phyloP scores from a whole-genome alignment of 2,888 invertebrate species.

The Zelleria hepariella region DNA sequence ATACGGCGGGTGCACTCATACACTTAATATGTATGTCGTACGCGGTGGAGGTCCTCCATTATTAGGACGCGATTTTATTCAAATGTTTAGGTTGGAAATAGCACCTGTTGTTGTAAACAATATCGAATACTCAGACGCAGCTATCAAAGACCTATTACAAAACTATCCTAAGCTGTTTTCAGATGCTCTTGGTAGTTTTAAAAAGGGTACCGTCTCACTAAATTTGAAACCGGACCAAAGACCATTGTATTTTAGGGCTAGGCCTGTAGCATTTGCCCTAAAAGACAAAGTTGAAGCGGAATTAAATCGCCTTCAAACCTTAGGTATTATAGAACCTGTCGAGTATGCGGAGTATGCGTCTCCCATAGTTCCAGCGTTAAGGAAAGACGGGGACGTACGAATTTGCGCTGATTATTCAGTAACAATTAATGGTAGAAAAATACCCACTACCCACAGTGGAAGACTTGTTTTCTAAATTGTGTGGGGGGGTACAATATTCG shows the following conservation, averaged over 20 bases:
- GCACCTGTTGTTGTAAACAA: background rate
- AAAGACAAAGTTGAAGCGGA: constrained; percentile 2
- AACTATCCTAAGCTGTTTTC: background rate
- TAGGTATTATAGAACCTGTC: background rate
- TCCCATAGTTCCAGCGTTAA: background rate
- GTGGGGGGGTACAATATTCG: background rate
- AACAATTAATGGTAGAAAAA: background rate
- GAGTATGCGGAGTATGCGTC: background rate
- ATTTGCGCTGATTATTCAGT: constrained; percentile 2
- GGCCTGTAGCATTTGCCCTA: background rate
- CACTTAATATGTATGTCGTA: constrained; percentile 5
- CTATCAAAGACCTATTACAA: background rate
- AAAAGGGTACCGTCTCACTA: background rate
- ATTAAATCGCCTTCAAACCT: background rate
- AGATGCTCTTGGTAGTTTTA: background rate
- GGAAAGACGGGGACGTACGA: background rate
- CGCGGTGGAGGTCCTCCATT: constrained; percentile 8
- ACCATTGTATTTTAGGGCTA: background rate
- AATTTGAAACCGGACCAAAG: background rate
- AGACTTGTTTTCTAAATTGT: background rate
- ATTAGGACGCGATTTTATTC: constrained; percentile 10
- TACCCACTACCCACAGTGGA: background rate
- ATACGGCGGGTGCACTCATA: background rate
- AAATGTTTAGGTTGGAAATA: background rate
- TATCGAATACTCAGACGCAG: background rate